These are phyloP conservation scores for Globodera ellingtonae DNA, from an alignment of 1,140 invertebrate species.

Conservation along the genomic window DNA sequence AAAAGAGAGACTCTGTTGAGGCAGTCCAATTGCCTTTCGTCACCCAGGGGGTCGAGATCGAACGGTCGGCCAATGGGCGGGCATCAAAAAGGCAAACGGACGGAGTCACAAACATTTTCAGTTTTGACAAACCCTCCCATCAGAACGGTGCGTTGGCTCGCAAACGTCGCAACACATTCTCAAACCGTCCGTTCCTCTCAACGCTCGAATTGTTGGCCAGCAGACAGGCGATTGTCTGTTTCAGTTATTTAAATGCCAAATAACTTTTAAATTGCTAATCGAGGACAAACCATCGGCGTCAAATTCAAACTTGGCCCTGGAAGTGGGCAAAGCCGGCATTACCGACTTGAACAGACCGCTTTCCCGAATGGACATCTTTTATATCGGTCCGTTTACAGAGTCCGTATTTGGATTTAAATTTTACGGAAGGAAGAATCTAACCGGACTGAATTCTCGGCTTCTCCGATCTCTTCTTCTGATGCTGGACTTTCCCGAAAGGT, in stretches of 20 bases:
- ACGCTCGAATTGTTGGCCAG: conserved; percentile 57
- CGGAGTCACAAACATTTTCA: conserved; percentile 6
- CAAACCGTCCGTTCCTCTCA: conserved; percentile 52
- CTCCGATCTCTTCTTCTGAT: no score
- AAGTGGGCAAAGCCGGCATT: conserved; percentile 57
- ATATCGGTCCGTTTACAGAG: conserved; percentile 74
- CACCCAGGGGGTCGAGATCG: conserved; percentile 27
- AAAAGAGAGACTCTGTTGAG: conserved; percentile 17
- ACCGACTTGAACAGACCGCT: conserved; percentile 79
- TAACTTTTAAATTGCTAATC: background rate
- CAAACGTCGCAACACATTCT: conserved; percentile 30
- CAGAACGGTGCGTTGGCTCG: conserved; percentile 21
- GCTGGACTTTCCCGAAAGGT: background rate
- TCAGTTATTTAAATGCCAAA: conserved; percentile 2
- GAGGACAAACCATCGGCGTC: conserved; percentile 42
- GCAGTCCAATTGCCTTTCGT: background rate
- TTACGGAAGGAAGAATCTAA: no score
- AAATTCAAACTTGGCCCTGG: conserved; percentile 47
- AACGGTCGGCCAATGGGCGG: conserved; percentile 5
- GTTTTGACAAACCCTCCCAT: conserved; percentile 27
- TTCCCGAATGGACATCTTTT: conserved; percentile 95
- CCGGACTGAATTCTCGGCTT: background rate
- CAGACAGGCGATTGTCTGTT: conserved; percentile 31
- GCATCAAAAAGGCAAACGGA: background rate
- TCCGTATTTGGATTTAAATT: no score